Evolutionary conservation across 2,888 invertebrate genomes (phyloP), one percentile per base, ranked within the genome.

Genomic region (Limnephilus lunatus): DNA sequence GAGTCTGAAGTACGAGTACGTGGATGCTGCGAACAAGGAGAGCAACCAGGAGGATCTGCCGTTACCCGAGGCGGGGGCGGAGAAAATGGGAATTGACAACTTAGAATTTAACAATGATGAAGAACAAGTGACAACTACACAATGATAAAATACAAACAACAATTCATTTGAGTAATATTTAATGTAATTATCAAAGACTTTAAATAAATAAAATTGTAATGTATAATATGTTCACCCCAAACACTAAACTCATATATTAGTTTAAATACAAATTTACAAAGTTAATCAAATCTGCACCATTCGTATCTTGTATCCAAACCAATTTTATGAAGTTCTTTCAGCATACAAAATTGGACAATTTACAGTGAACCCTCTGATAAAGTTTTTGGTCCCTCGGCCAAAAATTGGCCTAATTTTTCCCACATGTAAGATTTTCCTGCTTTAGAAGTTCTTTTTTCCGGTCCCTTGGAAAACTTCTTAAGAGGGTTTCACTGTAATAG

Each of bases 1-100:
- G 97, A 97, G 99, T 0, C 96, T 97, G 94, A 97, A 97, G 94
- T 99, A 99, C 95, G 97, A 97, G 94, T 98, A 98, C 94, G 94
- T 94, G 3, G 94, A 95, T 44, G 96, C 95, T 90, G 94, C 94
- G 1, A 95, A 95, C 30, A 92, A 85, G 44, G 94, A 95, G 31
- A 92, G 95, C 35, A 92, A 93, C 11, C 94, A 94, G 0, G 95
- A 95, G 91, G 95, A 96, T 92, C 95, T 96, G 82, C 95, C 94
- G 91, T 89, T 95, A 93, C 95, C 95, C 0, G 91, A 85, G 31
- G 90, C 82, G 31, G 25, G 87, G 93, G 95, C 95, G 0, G 92
- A 89, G 81, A 93, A 93, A 53, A 15, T 91, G 30, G 93, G 93
- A 25, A 44, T 92, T n/a, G 92, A 92, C 25, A 93, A 93, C 82